These are phyloP conservation scores for Buphagus erythrorhynchus DNA, from an alignment of 2,797 vertebrate species.

Conservation along the genomic window DNA sequence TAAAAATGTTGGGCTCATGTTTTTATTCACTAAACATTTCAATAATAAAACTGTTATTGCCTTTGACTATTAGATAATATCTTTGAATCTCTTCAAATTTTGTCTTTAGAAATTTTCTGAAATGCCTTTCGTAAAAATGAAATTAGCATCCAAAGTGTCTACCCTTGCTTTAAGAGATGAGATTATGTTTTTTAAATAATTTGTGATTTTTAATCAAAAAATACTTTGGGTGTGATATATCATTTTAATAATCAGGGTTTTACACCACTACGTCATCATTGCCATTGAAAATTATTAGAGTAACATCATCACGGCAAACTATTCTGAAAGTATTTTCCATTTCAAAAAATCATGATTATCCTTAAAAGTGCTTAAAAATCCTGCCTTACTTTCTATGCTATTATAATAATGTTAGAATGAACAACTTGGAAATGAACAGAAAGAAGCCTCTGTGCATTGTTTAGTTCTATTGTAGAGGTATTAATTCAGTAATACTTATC, in stretches of 20 bases:
- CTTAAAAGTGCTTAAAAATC: neutral
- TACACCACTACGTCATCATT: neutral
- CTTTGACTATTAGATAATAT: neutral
- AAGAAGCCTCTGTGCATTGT: neutral
- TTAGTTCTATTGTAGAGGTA: neutral
- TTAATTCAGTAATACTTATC: neutral
- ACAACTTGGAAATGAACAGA: neutral
- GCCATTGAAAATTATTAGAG: neutral
- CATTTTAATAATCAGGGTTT: neutral
- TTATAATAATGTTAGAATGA: neutral
- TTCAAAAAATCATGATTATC: accelerated
- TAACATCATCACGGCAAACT: neutral
- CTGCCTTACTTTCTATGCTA: neutral
- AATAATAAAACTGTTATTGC: neutral
- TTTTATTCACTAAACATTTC: neutral
- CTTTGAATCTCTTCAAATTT: neutral
- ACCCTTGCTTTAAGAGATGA: neutral
- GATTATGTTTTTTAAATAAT: neutral
- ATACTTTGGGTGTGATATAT: neutral
- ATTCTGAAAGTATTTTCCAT: neutral
- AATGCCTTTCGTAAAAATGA: neutral
- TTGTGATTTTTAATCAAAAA: neutral
- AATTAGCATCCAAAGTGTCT: neutral
- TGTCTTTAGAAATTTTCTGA: neutral
- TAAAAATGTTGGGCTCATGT: accelerated